Percentiles rank a stretch among this genome's conserved stretches.
phyloP scores from a whole-genome alignment of 2,113 vertebrate genomes.

The Saiga tatarica region DNA sequence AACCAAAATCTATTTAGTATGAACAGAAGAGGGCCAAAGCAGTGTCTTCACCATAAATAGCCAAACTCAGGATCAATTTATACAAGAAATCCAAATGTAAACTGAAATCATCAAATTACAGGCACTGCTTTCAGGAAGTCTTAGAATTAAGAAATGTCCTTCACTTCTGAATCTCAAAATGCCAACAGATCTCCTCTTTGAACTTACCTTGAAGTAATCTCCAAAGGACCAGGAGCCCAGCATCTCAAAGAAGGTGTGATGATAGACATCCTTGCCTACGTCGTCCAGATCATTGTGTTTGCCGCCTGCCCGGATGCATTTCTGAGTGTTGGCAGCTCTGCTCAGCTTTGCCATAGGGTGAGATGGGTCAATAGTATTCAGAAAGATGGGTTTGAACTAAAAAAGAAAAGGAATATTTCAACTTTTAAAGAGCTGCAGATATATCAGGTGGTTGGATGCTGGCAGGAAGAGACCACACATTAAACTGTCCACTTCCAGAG shows the following conservation, averaged over 20 bases:
- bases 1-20: not conserved
- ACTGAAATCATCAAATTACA: not conserved
- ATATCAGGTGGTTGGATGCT: not conserved
- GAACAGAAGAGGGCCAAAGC: not conserved
- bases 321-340: slow-evolving; percentile 97
- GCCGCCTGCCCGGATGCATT: slow-evolving; percentile 97
- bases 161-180: not conserved
- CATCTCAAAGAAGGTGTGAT: slow-evolving; percentile 99
- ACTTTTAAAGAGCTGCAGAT: not conserved
- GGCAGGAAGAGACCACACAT: not conserved
- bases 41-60: not conserved
- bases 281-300: slow-evolving; percentile 99
- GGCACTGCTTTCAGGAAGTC: not conserved
- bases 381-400: slow-evolving; percentile 98
- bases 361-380: slow-evolving; percentile 97
- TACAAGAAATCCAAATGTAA: not conserved
- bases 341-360: slow-evolving; percentile 93
- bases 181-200: not conserved
- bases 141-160: not conserved
- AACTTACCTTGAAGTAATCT: slow-evolving; percentile 96
- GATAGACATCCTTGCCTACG: slow-evolving; percentile 98
- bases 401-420: not conserved
- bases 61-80: not conserved
- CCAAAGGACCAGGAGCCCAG: slow-evolving; percentile 99
- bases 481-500: not conserved